Conservation (phyloP, 2,888 invertebrate species). For the Notodromas monacha region DNA sequence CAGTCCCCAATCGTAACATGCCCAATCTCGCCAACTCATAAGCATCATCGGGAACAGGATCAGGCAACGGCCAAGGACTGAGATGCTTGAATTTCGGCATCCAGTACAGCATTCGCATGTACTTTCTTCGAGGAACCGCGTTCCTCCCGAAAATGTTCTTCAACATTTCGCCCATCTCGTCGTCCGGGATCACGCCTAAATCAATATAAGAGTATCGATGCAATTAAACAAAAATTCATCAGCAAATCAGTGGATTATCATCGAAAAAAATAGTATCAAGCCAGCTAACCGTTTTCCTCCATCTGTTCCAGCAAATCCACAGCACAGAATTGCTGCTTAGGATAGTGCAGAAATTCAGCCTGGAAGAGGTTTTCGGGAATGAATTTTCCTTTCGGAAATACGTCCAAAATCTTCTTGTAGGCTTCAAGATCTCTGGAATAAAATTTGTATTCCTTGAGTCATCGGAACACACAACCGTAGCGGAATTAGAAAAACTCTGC, state of each 20-base stretch:
- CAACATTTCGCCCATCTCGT: slow-evolving; percentile 49
- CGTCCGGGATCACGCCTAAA: slow-evolving; percentile 56
- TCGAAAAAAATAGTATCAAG: slow-evolving; percentile 1
- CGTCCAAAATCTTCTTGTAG: slow-evolving; percentile 49
- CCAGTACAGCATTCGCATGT: slow-evolving; percentile 25
- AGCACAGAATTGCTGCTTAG: slow-evolving; percentile 74
- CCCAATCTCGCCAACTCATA: slow-evolving; percentile 47
- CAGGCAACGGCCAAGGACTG: slow-evolving; percentile 52
- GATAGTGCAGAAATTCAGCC: slow-evolving; percentile 67
- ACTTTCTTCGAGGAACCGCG: slow-evolving; percentile 22
- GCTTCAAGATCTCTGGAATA: slow-evolving; percentile 19
- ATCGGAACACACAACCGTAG: not conserved
- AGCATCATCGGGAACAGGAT: slow-evolving; percentile 37
- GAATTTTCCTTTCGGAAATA: slow-evolving; percentile 61
- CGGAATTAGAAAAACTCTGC: not conserved
- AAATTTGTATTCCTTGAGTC: slow-evolving; percentile 13
- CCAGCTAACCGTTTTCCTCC: slow-evolving; percentile 47
- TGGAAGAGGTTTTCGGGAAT: slow-evolving; percentile 40
- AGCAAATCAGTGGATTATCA: slow-evolving; percentile 5
- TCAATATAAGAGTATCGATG: not conserved
- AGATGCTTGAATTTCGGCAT: slow-evolving; percentile 63
- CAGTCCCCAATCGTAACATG: slow-evolving; percentile 43
- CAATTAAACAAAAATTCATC: too few relatives aligned
- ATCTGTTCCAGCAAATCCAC: slow-evolving; percentile 70
- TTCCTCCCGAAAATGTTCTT: slow-evolving; percentile 46